Evolutionary conservation across 1,140 invertebrate genomes (phyloP).

Genomic region (Procambarus virginalis): DNA sequence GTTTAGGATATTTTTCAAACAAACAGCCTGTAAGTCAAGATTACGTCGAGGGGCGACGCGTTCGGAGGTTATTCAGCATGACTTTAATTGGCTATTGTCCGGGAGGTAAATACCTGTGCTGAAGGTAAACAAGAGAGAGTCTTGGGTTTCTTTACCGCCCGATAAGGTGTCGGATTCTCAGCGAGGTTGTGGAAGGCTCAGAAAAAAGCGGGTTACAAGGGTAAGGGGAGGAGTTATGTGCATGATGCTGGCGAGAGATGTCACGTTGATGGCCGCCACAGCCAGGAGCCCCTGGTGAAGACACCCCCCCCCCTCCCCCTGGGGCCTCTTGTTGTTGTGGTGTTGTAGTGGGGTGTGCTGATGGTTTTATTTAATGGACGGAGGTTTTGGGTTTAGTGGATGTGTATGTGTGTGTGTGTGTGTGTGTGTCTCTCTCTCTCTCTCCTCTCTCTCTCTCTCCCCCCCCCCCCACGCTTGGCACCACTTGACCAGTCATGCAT

Average conservation of each 20-base stretch:
- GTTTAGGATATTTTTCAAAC: background rate
- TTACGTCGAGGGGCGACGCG: background rate
- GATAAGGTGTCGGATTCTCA: too few relatives aligned
- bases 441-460: too few relatives aligned
- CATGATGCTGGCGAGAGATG: background rate
- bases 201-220: too few relatives aligned
- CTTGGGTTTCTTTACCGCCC: background rate
- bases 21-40: background rate
- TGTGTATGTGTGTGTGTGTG: background rate
- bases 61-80: background rate
- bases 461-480: too few relatives aligned
- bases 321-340: background rate
- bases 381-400: background rate
- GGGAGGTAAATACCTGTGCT: background rate
- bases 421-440: background rate
- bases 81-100: constrained; percentile 5
- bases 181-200: too few relatives aligned
- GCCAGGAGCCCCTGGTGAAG: too few relatives aligned
- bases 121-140: background rate
- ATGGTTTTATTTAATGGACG: too few relatives aligned
- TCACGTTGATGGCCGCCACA: background rate
- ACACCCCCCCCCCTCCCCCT: too few relatives aligned
- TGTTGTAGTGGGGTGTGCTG: too few relatives aligned
- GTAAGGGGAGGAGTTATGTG: too few relatives aligned
- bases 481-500: too few relatives aligned